Evolutionary conservation across 2,113 vertebrate species (phyloP), one percentile per base, ranked within the genome.

Genomic region (Gymnorhina tibicen): DNA sequence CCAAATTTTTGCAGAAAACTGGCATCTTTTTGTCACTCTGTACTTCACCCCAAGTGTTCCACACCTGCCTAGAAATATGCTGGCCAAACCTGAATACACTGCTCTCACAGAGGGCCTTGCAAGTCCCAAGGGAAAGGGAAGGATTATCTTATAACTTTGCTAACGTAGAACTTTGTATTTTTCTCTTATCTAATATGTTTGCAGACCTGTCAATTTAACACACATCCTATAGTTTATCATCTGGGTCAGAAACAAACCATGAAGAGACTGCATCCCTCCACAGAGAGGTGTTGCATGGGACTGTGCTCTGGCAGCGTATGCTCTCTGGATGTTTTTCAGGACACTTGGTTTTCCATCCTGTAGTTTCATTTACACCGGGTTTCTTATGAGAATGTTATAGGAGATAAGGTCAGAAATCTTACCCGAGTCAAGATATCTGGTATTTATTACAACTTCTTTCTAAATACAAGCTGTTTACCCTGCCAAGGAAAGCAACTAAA

Each of bases 301-400:
- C 9, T 46, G n/a, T 37, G 22, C 17, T 66, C 16, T n/a, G 26
- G 16, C 41, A 77, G 4, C 0, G 0, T n/a, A 26, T 0, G 0
- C 12, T 22, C 30, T 35, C 37, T 9, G 17, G 12, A 16, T 30
- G 20, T 19, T 63, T 78, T 64, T 44, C 5, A 9, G 35, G 33
- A 42, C 2, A 3, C 11, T 35, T 53, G 42, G 16, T 8, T n/a
- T 63, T 60, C n/a, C 9, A 32, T n/a, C 33, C 12, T 27, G 17
- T 28, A 28, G 7, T 73, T 50, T 68, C 4, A 23, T 55, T 50
- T 47, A 64, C 12, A 17, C 4, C 17, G 30, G 2, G 6, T 58
- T 74, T 55, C 5, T 76, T 59, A 33, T 35, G n/a, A 79, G 24
- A 15, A 15, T 76, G 15, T 37, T 46, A 15, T 4, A 60, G 32